Percentiles rank a stretch among this genome's conserved stretches.
phyloP scores from a whole-genome alignment of 30 jellyfish, hydroid and myxozoan genomes.

The Turritopsis dohrnii region DNA sequence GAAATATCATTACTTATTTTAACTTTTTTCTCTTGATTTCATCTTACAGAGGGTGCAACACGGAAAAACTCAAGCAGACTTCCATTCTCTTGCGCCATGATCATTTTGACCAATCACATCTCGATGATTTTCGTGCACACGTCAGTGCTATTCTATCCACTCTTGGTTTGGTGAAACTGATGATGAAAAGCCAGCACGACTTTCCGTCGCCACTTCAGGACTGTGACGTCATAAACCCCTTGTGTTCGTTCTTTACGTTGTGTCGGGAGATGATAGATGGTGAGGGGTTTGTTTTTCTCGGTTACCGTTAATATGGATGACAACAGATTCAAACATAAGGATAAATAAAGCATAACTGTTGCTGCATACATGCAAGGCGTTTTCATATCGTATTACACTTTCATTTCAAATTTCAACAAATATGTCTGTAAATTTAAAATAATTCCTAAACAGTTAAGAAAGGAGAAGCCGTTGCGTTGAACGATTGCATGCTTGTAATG shows the following conservation, averaged over 20 bases:
- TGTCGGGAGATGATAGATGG: neutral
- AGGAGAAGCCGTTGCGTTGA: too few species aligned
- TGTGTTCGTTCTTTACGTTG: neutral
- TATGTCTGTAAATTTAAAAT: too few species aligned
- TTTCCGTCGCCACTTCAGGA: neutral
- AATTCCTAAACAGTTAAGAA: too few species aligned
- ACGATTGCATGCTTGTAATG: too few species aligned
- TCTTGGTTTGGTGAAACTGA: neutral
- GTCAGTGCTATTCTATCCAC: neutral
- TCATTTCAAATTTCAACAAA: too few species aligned
- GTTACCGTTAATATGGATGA: too few species aligned
- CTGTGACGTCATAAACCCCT: neutral
- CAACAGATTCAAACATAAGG: too few species aligned
- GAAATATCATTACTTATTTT: too few species aligned
- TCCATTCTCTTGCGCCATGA: neutral
- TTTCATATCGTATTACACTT: too few species aligned
- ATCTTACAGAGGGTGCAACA: neutral
- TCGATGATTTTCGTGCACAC: neutral
- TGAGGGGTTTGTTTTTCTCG: neutral
- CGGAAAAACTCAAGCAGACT: neutral
- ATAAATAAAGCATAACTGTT: too few species aligned
- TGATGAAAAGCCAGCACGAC: neutral
- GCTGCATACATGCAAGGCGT: too few species aligned
- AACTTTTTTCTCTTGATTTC: too few species aligned
- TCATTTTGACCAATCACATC: neutral